Conservation (phyloP, 2,888 invertebrate genomes). For the Caradrina kadenii region DNA sequence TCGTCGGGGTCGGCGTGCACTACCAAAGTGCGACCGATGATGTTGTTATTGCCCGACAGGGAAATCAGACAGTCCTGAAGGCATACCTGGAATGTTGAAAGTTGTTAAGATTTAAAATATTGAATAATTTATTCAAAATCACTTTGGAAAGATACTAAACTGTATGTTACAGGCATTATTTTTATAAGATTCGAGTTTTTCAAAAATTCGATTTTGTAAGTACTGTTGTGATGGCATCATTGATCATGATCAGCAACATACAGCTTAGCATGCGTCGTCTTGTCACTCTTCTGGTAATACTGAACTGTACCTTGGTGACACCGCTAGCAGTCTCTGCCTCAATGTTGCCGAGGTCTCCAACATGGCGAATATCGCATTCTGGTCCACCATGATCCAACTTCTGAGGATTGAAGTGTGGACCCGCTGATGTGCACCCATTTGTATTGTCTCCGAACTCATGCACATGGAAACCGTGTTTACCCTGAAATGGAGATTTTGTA, state of each 20-base stretch:
- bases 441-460: constrained; percentile 99
- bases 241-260: no score
- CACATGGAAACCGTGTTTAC: constrained; percentile 96
- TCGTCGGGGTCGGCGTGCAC: constrained; percentile 98
- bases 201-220: neutral
- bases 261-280: neutral
- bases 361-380: constrained; percentile 93
- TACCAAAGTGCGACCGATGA: constrained; percentile 96
- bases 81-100: constrained; percentile 75
- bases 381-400: constrained; percentile 96
- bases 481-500: constrained; percentile 70
- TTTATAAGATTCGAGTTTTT: no score
- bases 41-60: constrained; percentile 92
- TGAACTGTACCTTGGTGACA: constrained; percentile 87
- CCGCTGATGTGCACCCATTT: constrained; percentile 98
- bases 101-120: constrained; percentile 1
- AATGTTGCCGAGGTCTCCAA: constrained; percentile 97
- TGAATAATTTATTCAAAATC: no score
- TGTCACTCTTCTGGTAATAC: neutral
- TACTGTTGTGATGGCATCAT: neutral
- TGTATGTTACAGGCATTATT: no score
- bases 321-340: constrained; percentile 89
- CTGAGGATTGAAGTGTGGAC: constrained; percentile 97
- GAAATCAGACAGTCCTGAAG: constrained; percentile 84
- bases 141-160: no score